Percentiles rank a stretch among this genome's conserved stretches.
Conservation (phyloP, 2,888 invertebrate species). For the Pasiphila rectangulata region DNA sequence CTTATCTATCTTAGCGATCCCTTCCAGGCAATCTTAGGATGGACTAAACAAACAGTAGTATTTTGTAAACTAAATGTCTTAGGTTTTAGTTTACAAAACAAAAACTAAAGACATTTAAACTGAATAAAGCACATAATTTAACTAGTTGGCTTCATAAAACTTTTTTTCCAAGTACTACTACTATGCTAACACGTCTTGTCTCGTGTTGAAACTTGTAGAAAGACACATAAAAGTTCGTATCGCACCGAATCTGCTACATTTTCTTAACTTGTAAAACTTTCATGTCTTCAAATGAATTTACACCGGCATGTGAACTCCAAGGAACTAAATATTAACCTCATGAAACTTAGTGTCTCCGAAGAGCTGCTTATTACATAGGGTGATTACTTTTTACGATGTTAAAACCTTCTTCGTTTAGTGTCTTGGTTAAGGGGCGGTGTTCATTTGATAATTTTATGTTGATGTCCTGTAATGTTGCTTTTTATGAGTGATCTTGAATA, state of each 20-base stretch:
- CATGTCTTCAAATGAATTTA: neutral
- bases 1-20: too few relatives aligned
- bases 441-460: conserved; percentile 3
- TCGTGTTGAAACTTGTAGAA: too few relatives aligned
- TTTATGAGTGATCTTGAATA: neutral
- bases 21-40: too few relatives aligned
- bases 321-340: conserved; percentile 24
- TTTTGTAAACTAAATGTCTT: too few relatives aligned
- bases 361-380: conserved; percentile 19
- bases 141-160: too few relatives aligned
- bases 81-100: too few relatives aligned
- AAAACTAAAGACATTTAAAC: too few relatives aligned
- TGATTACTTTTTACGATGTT: conserved; percentile 28
- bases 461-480: neutral
- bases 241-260: neutral
- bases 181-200: too few relatives aligned
- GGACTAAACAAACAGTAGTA: too few relatives aligned
- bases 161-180: too few relatives aligned
- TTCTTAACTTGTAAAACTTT: neutral
- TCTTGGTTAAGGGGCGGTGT: conserved; percentile 7
- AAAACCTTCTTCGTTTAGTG: conserved; percentile 23
- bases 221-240: neutral
- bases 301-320: conserved; percentile 2
- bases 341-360: conserved; percentile 22
- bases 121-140: too few relatives aligned